Percentiles rank a stretch among this genome's conserved stretches.
Evolutionary conservation across 2,797 vertebrate genomes (phyloP).

Genomic region (Dicrostonyx torquatus): DNA sequence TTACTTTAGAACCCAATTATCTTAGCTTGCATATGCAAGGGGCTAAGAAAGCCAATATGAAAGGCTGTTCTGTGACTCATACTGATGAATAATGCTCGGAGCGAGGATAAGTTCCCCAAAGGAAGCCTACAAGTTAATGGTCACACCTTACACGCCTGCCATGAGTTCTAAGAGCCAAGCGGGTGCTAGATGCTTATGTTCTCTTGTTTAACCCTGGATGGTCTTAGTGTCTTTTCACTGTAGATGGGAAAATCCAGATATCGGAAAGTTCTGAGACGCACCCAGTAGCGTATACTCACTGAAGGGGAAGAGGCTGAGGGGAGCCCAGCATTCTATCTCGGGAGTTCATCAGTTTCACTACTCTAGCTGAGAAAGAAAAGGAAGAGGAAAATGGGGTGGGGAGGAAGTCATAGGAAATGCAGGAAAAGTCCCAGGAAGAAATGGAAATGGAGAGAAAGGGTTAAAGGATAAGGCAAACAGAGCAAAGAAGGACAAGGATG

Average conservation of each 20-base stretch:
- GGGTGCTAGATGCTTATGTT: background rate
- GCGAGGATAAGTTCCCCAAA: background rate
- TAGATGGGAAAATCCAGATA: background rate
- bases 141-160: background rate
- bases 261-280: background rate
- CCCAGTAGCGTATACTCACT: background rate
- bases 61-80: background rate
- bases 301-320: background rate
- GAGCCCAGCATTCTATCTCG: background rate
- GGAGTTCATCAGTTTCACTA: background rate
- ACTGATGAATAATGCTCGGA: background rate
- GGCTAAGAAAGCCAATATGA: background rate
- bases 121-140: background rate
- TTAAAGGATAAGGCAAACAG: background rate
- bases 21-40: background rate
- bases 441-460: background rate
- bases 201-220: background rate
- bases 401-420: background rate
- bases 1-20: background rate
- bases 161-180: background rate
- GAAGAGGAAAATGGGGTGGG: background rate
- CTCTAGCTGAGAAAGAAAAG: background rate
- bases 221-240: background rate
- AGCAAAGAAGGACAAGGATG: background rate
- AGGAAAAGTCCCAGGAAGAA: background rate